Conservation (phyloP, 2,797 vertebrate genomes). For the Pachyuromys duprasi region DNA sequence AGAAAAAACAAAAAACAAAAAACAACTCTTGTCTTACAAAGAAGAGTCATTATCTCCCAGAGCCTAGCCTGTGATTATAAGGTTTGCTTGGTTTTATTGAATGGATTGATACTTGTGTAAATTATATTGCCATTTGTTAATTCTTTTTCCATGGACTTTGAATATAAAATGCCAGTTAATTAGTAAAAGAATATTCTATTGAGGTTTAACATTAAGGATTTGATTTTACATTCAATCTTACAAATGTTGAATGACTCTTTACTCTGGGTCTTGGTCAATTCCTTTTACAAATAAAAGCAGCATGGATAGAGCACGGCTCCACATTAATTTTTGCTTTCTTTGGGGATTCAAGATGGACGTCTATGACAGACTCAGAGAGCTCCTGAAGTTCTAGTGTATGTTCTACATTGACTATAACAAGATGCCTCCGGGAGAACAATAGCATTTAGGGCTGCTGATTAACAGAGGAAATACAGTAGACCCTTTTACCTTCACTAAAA, state of each 20-base stretch:
- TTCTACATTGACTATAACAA: background rate
- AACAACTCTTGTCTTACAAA: constrained; percentile 60
- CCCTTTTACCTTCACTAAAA: background rate
- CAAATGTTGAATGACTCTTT: constrained; percentile 34
- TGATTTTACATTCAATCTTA: constrained; percentile 47
- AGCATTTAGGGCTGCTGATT: background rate
- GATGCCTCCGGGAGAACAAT: background rate
- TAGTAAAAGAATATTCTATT: constrained; percentile 46
- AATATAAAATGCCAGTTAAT: constrained; percentile 1
- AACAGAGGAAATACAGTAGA: background rate
- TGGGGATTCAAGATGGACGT: constrained; percentile 11
- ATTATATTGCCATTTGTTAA: constrained; percentile 49
- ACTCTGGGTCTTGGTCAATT: background rate
- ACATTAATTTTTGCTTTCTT: constrained; percentile 31
- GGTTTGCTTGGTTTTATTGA: constrained; percentile 48
- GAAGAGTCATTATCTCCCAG: constrained; percentile 73
- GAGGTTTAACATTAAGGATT: constrained; percentile 55
- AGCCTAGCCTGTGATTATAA: constrained; percentile 69
- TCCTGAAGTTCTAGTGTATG: background rate
- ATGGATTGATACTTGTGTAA: constrained; percentile 45
- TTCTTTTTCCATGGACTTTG: constrained; percentile 42
- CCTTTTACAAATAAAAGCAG: constrained; percentile 24
- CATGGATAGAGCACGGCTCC: background rate
- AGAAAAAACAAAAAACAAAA: too few relatives aligned
- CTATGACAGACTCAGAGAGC: constrained; percentile 40